Conservation (phyloP, 2,113 vertebrate genomes). For the Platysteira castanea region DNA sequence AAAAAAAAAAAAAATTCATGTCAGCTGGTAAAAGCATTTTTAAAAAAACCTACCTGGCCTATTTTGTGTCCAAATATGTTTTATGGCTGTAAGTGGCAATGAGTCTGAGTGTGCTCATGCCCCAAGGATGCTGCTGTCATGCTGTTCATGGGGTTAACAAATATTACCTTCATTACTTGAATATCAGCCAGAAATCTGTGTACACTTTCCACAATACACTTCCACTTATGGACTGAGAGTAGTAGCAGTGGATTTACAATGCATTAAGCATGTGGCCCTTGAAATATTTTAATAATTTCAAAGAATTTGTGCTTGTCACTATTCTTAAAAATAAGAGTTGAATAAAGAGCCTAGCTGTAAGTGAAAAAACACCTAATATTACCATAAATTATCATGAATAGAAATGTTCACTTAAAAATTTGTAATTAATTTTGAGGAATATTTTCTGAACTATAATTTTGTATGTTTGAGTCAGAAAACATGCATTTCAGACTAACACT, state of each 20-base stretch:
- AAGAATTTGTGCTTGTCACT: neutral
- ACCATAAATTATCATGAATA: neutral
- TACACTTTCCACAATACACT: neutral
- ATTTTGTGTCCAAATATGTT: neutral
- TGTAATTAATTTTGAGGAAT: neutral
- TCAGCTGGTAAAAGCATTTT: neutral
- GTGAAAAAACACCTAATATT: neutral
- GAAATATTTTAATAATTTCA: neutral
- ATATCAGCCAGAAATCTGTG: neutral
- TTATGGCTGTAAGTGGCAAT: neutral
- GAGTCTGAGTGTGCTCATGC: neutral
- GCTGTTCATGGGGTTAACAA: neutral
- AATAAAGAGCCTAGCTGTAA: neutral
- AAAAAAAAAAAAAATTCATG: neutral
- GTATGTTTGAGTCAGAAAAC: neutral
- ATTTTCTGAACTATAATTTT: neutral
- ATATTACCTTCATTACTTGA: neutral
- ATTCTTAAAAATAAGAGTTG: neutral
- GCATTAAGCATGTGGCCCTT: neutral
- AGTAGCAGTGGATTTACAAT: neutral
- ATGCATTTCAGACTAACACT: neutral
- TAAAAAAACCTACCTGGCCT: neutral
- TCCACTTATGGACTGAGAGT: neutral
- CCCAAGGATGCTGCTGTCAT: neutral
- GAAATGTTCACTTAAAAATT: neutral